Conservation (phyloP, 2,113 vertebrate genomes). For the Phaethornis superciliosus region DNA sequence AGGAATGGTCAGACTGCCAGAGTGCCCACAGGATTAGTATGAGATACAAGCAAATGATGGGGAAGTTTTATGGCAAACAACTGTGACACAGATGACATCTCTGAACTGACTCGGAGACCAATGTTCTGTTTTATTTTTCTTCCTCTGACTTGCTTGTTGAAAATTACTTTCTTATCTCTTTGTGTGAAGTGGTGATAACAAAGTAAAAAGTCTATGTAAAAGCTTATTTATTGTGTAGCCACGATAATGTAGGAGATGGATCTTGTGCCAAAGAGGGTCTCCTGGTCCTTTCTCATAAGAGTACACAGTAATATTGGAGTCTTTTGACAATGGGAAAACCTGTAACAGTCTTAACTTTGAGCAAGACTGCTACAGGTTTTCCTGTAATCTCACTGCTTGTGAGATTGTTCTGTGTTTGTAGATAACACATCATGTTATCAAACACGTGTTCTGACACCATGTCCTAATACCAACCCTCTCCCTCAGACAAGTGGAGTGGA, state of each 20-base stretch:
- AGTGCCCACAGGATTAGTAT: neutral
- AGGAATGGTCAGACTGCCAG: neutral
- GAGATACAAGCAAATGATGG: neutral
- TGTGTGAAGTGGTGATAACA: fast-evolving
- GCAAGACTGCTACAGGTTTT: neutral
- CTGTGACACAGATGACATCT: neutral
- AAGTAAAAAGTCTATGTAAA: neutral
- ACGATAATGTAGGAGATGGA: neutral
- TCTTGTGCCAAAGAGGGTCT: neutral
- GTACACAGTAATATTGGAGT: neutral
- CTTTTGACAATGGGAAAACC: neutral
- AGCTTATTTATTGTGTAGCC: neutral
- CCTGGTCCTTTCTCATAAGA: neutral
- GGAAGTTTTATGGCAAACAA: neutral
- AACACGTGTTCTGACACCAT: neutral
- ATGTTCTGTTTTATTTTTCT: neutral
- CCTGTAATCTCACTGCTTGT: neutral
- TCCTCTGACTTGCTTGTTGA: neutral
- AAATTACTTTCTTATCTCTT: neutral
- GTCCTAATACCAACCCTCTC: neutral
- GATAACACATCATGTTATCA: neutral
- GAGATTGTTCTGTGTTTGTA: neutral
- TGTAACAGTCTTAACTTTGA: neutral
- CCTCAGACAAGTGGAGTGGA: neutral
- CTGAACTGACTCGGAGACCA: neutral